A percentile compares a stretch with the other conserved stretches of the same genome.
Evolutionary conservation across 2,888 invertebrate genomes (phyloP).

Genomic region (Rhimphoctona megacephalus): DNA sequence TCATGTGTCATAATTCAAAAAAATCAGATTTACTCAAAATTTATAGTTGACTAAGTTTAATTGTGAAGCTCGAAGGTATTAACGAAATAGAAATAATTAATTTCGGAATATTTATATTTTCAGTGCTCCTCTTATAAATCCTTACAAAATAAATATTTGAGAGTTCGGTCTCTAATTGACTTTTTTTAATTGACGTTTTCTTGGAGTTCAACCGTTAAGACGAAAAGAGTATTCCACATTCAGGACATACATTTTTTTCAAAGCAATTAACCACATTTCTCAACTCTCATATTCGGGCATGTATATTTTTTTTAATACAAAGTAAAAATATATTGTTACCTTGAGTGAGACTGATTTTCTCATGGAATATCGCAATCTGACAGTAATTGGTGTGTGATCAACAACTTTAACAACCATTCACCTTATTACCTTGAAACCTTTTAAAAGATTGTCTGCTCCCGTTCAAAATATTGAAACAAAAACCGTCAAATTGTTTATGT

Average conservation of each 20-base stretch:
- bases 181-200: not conserved
- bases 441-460: not conserved
- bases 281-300: not conserved
- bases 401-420: slow-evolving; percentile 10
- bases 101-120: not conserved
- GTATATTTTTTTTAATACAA: not conserved
- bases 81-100: not conserved
- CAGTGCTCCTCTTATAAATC: not conserved
- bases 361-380: slow-evolving; percentile 10
- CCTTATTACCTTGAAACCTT: slow-evolving; percentile 11
- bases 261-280: slow-evolving; percentile 6
- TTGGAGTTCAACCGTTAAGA: not conserved
- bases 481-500: not conserved
- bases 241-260: not conserved
- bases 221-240: not conserved
- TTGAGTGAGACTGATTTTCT: slow-evolving; percentile 10
- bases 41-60: not conserved
- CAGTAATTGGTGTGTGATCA: slow-evolving; percentile 17
- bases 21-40: not conserved
- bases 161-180: not conserved
- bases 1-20: too few species aligned
- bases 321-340: slow-evolving; percentile 12
- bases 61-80: not conserved
- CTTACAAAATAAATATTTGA: not conserved
- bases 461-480: not conserved